Conservation (phyloP, 2,113 vertebrate genomes). For the Spizaetus ornatus region DNA sequence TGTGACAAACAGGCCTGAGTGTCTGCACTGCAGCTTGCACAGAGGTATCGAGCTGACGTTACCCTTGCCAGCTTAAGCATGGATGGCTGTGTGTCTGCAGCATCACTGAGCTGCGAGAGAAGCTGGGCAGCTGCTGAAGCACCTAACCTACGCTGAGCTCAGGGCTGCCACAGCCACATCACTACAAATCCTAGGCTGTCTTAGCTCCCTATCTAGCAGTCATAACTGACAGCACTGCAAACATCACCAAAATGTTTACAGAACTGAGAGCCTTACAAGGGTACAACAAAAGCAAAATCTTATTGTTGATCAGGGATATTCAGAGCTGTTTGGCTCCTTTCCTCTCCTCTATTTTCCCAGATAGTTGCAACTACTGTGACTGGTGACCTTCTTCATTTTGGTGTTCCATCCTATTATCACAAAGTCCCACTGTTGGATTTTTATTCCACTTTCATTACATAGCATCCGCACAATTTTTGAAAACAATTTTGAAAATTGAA, state of each 20-base stretch:
- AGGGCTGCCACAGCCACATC: neutral
- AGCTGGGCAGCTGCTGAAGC: neutral
- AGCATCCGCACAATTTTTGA: neutral
- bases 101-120: neutral
- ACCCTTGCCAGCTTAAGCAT: neutral
- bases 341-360: neutral
- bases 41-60: fast-evolving
- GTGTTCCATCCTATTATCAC: neutral
- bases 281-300: neutral
- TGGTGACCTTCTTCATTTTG: neutral
- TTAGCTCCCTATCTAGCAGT: neutral
- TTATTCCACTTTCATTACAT: neutral
- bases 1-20: fast-evolving
- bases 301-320: neutral
- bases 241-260: neutral
- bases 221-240: neutral
- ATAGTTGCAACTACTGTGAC: neutral
- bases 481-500: neutral
- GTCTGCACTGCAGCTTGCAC: neutral
- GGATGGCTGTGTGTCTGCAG: neutral
- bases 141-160: neutral
- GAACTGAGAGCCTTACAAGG: neutral
- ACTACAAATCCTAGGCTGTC: neutral
- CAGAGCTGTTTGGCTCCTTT: neutral
- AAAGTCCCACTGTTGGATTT: neutral